phyloP scores from a whole-genome alignment of 2,113 vertebrate species.

The Pithys albifrons region DNA sequence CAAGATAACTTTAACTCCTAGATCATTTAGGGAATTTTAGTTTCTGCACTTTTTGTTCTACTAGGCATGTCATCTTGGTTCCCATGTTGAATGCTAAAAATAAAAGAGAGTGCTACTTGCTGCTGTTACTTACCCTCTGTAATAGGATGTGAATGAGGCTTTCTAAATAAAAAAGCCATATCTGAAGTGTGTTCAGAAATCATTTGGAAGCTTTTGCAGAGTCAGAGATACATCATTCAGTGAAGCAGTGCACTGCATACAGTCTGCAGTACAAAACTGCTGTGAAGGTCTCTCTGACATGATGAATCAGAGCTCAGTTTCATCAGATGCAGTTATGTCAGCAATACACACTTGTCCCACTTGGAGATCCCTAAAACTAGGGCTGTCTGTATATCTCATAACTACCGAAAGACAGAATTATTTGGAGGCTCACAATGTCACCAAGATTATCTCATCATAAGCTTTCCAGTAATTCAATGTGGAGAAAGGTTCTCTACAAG shows the following conservation, averaged over 20 bases:
- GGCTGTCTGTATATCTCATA: neutral
- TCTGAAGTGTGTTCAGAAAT: neutral
- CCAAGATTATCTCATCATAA: neutral
- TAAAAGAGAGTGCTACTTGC: neutral
- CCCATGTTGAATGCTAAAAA: neutral
- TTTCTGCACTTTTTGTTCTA: neutral
- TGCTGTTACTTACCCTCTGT: neutral
- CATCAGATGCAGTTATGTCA: neutral
- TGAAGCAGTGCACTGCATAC: neutral
- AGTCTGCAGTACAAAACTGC: neutral
- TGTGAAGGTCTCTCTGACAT: neutral
- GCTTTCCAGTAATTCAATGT: neutral
- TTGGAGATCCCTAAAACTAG: neutral
- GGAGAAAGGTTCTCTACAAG: neutral
- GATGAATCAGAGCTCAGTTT: neutral
- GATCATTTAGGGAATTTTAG: neutral
- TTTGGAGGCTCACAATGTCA: neutral
- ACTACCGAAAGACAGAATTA: neutral
- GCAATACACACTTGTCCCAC: neutral
- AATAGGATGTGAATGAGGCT: neutral
- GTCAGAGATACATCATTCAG: fast-evolving
- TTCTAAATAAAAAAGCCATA: neutral
- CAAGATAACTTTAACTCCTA: neutral
- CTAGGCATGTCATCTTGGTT: neutral
- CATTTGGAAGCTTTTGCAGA: neutral